These are phyloP conservation scores for Aulostomus chinensis DNA, from an alignment of 2,797 vertebrate species.

Conservation along the genomic window DNA sequence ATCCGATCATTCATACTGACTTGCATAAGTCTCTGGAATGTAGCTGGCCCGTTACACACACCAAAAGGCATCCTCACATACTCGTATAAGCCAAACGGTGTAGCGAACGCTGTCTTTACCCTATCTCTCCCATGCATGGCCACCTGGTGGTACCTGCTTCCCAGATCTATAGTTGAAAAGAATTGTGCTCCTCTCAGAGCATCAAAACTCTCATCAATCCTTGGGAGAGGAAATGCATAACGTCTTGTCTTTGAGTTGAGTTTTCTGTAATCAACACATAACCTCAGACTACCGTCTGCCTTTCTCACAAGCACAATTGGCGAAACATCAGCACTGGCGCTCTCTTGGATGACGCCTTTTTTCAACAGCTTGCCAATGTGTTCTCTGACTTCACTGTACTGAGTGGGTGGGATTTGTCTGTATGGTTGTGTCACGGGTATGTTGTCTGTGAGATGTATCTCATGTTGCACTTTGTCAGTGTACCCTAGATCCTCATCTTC, in stretches of 20 bases:
- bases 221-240: not conserved
- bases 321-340: conserved; percentile 1
- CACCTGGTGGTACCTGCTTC: conserved; percentile 8
- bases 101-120: conserved; percentile 1
- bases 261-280: conserved; percentile 7
- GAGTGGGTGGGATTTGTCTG: not conserved
- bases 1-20: not conserved
- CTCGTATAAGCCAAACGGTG: conserved; percentile 5
- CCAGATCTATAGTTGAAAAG: conserved; percentile 12
- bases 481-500: not conserved
- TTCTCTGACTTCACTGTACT: conserved; percentile 5
- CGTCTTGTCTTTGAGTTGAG: not conserved
- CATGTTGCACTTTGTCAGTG: conserved; percentile 12
- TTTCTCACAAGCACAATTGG: conserved; percentile 1
- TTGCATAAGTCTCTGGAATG: conserved; percentile 7
- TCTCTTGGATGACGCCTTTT: conserved; percentile 1
- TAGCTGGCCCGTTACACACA: not conserved
- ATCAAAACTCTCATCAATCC: conserved; percentile 9
- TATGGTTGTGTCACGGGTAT: not conserved
- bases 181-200: not conserved
- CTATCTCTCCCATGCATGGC: not conserved
- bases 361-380: conserved; percentile 5
- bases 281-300: not conserved
- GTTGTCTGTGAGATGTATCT: not conserved
- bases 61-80: conserved; percentile 6